Conservation (phyloP, 92 coral and sea anemone species). For the Scolanthus callimorphus region DNA sequence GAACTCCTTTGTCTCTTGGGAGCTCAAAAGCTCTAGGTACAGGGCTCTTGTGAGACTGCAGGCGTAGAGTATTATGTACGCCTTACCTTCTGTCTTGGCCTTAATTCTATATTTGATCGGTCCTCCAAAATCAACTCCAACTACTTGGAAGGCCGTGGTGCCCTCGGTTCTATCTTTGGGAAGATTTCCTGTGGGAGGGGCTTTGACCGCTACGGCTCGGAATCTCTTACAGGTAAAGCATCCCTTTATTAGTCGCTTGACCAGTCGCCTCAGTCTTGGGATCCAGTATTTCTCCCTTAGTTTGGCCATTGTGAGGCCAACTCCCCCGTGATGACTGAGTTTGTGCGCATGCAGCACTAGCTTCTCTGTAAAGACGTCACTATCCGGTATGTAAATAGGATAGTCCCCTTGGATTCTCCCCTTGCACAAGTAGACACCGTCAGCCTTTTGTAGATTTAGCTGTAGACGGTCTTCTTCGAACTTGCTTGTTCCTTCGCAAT, state of each 20-base stretch:
- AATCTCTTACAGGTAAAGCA: conserved; percentile 13
- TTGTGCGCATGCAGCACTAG: conserved; percentile 3
- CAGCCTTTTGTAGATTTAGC: not conserved
- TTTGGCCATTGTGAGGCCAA: conserved; percentile 11
- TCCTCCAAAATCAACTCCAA: conserved; percentile 33
- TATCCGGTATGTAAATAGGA: conserved; percentile 17
- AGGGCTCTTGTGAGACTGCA: not conserved
- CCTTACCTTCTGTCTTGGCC: conserved; percentile 16
- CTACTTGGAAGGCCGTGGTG: conserved; percentile 5
- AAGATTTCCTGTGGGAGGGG: conserved; percentile 14
- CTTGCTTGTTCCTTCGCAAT: not conserved
- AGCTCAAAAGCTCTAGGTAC: too few relatives aligned
- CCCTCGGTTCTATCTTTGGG: not conserved
- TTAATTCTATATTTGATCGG: conserved; percentile 22
- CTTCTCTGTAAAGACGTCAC: not conserved
- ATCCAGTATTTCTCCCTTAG: conserved; percentile 11
- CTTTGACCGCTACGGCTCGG: conserved; percentile 7
- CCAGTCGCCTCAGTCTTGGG: conserved; percentile 20
- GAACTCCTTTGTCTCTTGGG: too few relatives aligned
- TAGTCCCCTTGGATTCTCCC: conserved; percentile 16
- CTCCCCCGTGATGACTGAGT: not conserved
- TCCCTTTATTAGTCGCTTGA: not conserved
- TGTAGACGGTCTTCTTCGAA: not conserved
- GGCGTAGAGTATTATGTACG: conserved; percentile 28
- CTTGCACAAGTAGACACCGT: conserved; percentile 10